Evolutionary conservation across 2,113 vertebrate species (phyloP), one percentile per base, ranked within the genome.

Genomic region (Platysternon megacephalum): DNA sequence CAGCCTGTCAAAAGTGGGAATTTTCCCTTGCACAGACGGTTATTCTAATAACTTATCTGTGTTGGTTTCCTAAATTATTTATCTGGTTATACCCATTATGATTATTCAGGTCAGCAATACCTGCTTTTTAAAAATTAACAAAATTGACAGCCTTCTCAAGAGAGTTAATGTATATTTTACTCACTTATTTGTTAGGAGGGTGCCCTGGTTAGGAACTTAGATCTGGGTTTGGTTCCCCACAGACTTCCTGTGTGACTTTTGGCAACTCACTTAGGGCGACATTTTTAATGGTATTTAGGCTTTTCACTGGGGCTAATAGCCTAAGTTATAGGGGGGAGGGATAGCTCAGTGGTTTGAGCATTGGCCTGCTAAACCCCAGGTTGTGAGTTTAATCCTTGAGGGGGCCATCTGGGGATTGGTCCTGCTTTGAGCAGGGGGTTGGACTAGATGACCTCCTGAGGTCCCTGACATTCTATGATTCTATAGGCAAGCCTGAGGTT

Each of bases 211-310:
- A 89, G 29, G 10, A 14, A 53, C 2, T 1, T 42, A 10, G 19
- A 92, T 21, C 12, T 16, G n/a, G 0, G 0, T 79, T 89, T 46
- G 48, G 39, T 52, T 39, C 11, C 58, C 8, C n/a, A 44, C 26
- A 91, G 35, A 29, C 29, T 48, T 91, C 44, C 5, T 85, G 53
- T 87, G 44, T 26, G 61, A 1, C 19, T 58, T 11, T 51, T 35
- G 11, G 61, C 21, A 29, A 11, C 39, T 1, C 1, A 56, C 13
- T 10, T 12, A 28, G 0, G 0, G 21, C 11, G 29, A 10, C n/a
- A 2, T 19, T 88, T 58, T 88, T 61, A 42, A 26, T 12, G 11
- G 46, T 22, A 2, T 1, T 2, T 22, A 92, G 4, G 4, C 1
- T 52, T 93, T 84, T 55, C 19, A 65, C 79, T 65, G 7, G 32